Base-by-base conservation (phyloP, 1,140 invertebrate species). In the Lucilia cuprina region DNA sequence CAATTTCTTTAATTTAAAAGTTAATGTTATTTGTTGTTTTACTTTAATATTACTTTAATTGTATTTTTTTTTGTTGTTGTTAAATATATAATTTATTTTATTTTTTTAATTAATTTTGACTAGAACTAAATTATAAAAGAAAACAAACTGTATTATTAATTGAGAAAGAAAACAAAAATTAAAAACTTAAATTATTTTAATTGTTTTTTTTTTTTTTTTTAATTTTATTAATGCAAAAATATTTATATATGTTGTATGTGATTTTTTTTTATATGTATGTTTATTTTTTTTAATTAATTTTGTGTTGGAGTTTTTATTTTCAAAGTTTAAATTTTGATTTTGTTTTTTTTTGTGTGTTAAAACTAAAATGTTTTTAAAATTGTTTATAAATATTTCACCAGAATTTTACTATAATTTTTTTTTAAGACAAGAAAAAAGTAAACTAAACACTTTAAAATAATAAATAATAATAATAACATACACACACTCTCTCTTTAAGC, bases 21-120 rank as follows among this genome's bases (percentile, higher is more conserved):
- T 19, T 78, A n/a, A 19, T 47, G 21, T 70, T 70, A 70, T 7
- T 70, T 70, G 21, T 21, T 78, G 34, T 41, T 80, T 80, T 49
- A 49, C 47, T 41, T 41, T 8, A 41, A 41, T 41, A 41, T 41
- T 41, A 41, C 41, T 41, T 78, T 19, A 19, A 5, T 80, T 78
- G 47, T 14, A 19, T 47, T 30, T 80, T 78, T 78, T 14, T 41
- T 47, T n/a, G n/a, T n/a, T n/a, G 1, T 77, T 47, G 34, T 77
- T 85, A 87, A 87, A 86, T 87, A 88, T 88, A 80, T 80, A 77
- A 14, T 50, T 80, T 10, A 21, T 49, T 12, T n/a, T n/a, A n/a
- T n/a, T n/a, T n/a, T n/a, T 50, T 80, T 80, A 13, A 47, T 49
- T 80, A 90, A 90, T 90, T 90, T 90, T 88, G 89, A 90, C 89